Evolutionary conservation across 2,888 invertebrate species (phyloP).

Genomic region (Phasia obesa): DNA sequence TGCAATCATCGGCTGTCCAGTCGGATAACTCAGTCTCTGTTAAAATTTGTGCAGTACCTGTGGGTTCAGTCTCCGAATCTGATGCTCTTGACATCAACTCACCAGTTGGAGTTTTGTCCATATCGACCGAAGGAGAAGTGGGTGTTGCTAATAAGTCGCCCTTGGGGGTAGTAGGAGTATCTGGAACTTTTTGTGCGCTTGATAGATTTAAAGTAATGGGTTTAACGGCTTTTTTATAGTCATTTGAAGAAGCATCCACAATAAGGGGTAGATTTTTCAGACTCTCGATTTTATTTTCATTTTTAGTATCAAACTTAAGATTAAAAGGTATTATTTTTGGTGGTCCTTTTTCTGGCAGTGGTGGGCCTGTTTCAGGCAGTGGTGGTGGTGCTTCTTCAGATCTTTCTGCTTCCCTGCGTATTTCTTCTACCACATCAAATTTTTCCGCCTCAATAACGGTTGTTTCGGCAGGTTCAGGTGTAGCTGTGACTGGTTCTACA

Average conservation of each 20-base stretch:
- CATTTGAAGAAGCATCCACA: slow-evolving; percentile 75
- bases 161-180: slow-evolving; percentile 49
- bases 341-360: slow-evolving; percentile 76
- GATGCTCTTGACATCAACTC: slow-evolving; percentile 83
- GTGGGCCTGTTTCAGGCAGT: slow-evolving; percentile 72
- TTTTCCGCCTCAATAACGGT: slow-evolving; percentile 77
- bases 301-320: slow-evolving; percentile 81
- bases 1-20: slow-evolving; percentile 92
- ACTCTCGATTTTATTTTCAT: slow-evolving; percentile 82
- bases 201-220: slow-evolving; percentile 78
- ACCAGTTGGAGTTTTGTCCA: slow-evolving; percentile 82
- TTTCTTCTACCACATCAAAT: slow-evolving; percentile 8
- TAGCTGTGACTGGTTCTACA: slow-evolving; percentile 78
- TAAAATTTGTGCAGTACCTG: slow-evolving; percentile 86
- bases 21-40: slow-evolving; percentile 95
- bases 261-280: slow-evolving; percentile 81
- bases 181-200: slow-evolving; percentile 69
- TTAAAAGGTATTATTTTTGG: slow-evolving; percentile 76
- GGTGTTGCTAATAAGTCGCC: slow-evolving; percentile 57
- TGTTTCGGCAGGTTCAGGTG: slow-evolving; percentile 78
- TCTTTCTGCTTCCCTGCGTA: slow-evolving; percentile 54
- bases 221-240: slow-evolving; percentile 77
- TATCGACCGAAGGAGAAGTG: slow-evolving; percentile 74
- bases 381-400: slow-evolving; percentile 72
- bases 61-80: slow-evolving; percentile 88